Percentiles rank a stretch among this genome's conserved stretches.
phyloP scores from a whole-genome alignment of 1,140 invertebrate species.

The Hyles vespertilio region DNA sequence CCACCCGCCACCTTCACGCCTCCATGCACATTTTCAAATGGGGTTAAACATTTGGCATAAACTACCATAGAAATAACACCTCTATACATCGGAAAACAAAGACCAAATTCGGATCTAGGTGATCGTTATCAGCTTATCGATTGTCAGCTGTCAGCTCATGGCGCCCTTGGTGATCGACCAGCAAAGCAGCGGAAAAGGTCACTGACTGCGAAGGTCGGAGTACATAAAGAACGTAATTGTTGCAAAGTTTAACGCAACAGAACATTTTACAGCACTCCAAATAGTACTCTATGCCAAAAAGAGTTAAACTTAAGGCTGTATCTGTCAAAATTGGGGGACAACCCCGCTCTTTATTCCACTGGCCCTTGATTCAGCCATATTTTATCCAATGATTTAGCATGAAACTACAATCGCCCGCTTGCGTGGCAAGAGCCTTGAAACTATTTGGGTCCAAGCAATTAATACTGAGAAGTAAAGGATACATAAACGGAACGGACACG shows the following conservation, averaged over 20 bases:
- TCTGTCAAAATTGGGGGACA: too few species aligned
- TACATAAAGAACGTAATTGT: neutral
- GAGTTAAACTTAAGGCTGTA: too few species aligned
- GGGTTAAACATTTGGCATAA: constrained; percentile 12
- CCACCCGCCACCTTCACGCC: constrained; percentile 32
- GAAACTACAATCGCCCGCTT: too few species aligned
- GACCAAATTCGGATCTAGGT: neutral
- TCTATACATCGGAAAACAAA: neutral
- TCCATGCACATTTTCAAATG: constrained; percentile 17
- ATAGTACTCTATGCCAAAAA: too few species aligned
- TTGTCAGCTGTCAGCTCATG: constrained; percentile 17
- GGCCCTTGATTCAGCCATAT: too few species aligned
- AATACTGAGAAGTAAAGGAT: too few species aligned
- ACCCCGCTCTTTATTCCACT: too few species aligned
- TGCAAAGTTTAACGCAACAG: neutral
- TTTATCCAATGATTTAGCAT: too few species aligned
- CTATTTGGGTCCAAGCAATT: too few species aligned
- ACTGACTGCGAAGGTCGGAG: constrained; percentile 7
- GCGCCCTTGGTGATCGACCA: constrained; percentile 21
- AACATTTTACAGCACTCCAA: too few species aligned
- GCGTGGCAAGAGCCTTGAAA: too few species aligned
- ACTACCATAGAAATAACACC: neutral
- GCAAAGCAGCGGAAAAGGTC: constrained; percentile 12
- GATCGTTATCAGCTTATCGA: constrained; percentile 32
- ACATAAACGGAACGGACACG: too few species aligned